Evolutionary conservation across 2,113 vertebrate genomes (phyloP), one percentile per base, ranked within the genome.

Genomic region (Plotosus lineatus): DNA sequence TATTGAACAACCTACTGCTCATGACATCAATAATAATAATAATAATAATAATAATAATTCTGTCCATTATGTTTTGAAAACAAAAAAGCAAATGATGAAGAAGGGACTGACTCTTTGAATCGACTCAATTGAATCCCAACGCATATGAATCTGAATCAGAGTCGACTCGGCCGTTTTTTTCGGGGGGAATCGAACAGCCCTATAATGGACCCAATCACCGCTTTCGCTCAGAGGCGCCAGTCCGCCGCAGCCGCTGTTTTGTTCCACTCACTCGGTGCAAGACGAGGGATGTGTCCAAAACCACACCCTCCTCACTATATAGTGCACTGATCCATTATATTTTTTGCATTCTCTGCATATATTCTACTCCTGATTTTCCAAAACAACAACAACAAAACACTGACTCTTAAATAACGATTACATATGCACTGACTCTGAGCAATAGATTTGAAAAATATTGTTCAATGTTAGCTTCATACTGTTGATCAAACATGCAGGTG

Each of bases 191-290:
- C 68, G 46, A 72, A 23, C 46, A 72, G 69, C 69, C 69, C 69
- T 72, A 72, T 46, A 72, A 72, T 72, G 33, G 69, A 61, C 75
- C 75, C 86, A 87, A 88, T 86, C 85, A 86, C 50, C 72, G 78
- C 42, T 58, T 65, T 80, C 83, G 65, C 80, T 84, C 79, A 51
- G 80, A 81, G 86, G 81, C 82, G 68, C 86, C 84, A 78, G 74
- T 40, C 69, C 78, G 75, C 82, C 75, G 84, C 82, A 78, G 63
- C 69, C 83, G 68, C 66, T 73, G 65, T 75, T 76, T 73, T 42
- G 65, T 75, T 58, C 75, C 55, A 46, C 79, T 40, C n/a, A 71
- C 73, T 56, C 33, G 11, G 60, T 74, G 74, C 63, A 74, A 55
- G 26, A 50, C 69, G 31, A 58, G 60, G 68, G 82, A 79, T 61